These are phyloP conservation scores for Neosilurus mollespiculum DNA, from an alignment of 2,797 vertebrate species.

Conservation along the genomic window DNA sequence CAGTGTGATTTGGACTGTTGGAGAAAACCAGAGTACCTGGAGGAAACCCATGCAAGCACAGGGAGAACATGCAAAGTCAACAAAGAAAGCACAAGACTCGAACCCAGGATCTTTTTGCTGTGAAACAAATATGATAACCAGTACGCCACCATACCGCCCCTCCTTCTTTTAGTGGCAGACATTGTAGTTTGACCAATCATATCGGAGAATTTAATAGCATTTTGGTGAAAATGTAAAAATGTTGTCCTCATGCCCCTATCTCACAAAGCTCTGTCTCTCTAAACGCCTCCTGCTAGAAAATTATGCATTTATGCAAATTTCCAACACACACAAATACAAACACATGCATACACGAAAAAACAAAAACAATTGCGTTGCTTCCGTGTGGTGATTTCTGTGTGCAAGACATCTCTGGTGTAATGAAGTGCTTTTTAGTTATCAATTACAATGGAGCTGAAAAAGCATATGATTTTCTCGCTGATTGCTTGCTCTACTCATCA, in stretches of 20 bases:
- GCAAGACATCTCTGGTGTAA: constrained; percentile 1
- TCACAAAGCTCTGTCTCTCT: background rate
- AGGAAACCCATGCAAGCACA: no score
- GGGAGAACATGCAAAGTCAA: no score
- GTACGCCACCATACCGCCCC: no score
- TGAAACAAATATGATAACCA: no score
- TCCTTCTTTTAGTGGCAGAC: no score
- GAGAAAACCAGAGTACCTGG: no score
- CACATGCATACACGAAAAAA: background rate
- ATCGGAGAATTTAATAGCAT: background rate
- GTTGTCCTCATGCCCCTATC: background rate
- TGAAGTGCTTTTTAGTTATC: constrained; percentile 37
- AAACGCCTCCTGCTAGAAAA: background rate
- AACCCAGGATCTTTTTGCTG: no score
- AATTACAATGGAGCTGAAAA: constrained; percentile 31
- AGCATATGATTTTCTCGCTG: constrained; percentile 15
- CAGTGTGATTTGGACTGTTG: no score
- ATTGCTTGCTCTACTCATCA: constrained; percentile 19
- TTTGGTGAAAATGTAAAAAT: background rate
- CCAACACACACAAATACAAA: background rate
- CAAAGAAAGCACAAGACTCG: no score
- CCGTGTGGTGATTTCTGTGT: background rate
- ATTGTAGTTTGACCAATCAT: background rate
- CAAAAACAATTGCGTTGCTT: background rate
- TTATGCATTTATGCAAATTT: constrained; percentile 17